A percentile compares a stretch with the other conserved stretches of the same genome.
These are phyloP conservation scores for Chromoteleia sp. DNA, from an alignment of 2,888 invertebrate species.

Conservation along the genomic window DNA sequence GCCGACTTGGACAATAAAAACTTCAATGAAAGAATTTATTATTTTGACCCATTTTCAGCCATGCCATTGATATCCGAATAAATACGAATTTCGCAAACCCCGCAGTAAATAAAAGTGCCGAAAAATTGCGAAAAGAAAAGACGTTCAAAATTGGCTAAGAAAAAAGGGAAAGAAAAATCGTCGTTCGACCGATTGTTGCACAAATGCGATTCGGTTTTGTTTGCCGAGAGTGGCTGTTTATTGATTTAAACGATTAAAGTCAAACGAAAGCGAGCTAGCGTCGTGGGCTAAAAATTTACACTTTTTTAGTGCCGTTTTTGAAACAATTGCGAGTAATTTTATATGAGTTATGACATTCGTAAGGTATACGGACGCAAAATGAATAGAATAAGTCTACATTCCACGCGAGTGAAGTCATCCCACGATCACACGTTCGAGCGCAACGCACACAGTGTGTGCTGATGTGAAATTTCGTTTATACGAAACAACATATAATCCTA, in stretches of 20 bases:
- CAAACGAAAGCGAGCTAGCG: neutral
- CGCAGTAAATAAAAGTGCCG: no score
- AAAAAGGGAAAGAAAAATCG: no score
- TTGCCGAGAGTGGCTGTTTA: conserved; percentile 6
- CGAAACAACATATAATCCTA: conserved; percentile 1
- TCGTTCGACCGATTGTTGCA: no score
- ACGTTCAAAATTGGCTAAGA: no score
- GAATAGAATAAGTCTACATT: conserved; percentile 74
- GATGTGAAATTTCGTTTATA: conserved; percentile 35
- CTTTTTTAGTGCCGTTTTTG: conserved; percentile 13
- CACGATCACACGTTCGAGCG: conserved; percentile 56
- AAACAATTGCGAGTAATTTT: conserved; percentile 38
- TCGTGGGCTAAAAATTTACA: neutral
- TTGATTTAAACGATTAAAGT: neutral
- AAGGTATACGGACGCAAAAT: conserved; percentile 54
- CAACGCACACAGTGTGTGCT: conserved; percentile 32
- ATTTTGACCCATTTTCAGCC: no score
- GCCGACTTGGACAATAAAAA: no score
- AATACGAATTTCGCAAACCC: no score
- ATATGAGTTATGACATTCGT: conserved; percentile 52
- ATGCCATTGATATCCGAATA: no score
- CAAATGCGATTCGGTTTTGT: no score
- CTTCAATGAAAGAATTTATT: no score
- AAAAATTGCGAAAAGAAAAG: no score
- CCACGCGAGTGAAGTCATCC: conserved; percentile 75